These are phyloP conservation scores for Nycticebus coucang DNA, from an alignment of 2,113 vertebrate species.

Conservation along the genomic window DNA sequence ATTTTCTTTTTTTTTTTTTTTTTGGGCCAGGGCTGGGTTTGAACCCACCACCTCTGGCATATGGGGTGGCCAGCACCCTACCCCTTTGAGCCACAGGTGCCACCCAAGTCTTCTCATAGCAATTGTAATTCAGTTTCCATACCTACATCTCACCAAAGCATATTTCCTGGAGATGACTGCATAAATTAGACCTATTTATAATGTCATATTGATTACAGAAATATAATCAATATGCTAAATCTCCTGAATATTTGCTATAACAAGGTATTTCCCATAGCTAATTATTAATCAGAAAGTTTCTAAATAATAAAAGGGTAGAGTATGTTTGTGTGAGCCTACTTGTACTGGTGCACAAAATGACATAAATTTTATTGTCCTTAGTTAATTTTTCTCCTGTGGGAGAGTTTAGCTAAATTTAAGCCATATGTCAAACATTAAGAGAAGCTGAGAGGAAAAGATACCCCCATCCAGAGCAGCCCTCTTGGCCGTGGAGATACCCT, in stretches of 20 bases:
- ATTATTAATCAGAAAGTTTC: background rate
- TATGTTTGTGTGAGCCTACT: background rate
- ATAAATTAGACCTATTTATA: background rate
- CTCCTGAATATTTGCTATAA: background rate
- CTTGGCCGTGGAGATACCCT: background rate
- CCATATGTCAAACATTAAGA: background rate
- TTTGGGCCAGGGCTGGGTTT: no score
- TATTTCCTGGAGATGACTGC: slow-evolving; percentile 18
- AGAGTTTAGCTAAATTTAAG: background rate
- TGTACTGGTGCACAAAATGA: background rate
- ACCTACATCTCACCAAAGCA: background rate
- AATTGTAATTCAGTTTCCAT: background rate
- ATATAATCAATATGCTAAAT: background rate
- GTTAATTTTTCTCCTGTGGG: background rate
- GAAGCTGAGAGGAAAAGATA: background rate
- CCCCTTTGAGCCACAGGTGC: no score
- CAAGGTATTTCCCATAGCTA: background rate
- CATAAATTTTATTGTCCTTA: background rate
- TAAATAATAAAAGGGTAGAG: background rate
- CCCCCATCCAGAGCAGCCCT: background rate
- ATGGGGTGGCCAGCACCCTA: no score
- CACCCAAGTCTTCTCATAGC: background rate
- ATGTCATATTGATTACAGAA: background rate
- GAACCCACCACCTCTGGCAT: no score
- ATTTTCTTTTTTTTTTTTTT: background rate